Percentiles rank a stretch among this genome's conserved stretches.
These are phyloP conservation scores for Australoheros facetus DNA, from an alignment of 2,797 vertebrate species.

Conservation along the genomic window DNA sequence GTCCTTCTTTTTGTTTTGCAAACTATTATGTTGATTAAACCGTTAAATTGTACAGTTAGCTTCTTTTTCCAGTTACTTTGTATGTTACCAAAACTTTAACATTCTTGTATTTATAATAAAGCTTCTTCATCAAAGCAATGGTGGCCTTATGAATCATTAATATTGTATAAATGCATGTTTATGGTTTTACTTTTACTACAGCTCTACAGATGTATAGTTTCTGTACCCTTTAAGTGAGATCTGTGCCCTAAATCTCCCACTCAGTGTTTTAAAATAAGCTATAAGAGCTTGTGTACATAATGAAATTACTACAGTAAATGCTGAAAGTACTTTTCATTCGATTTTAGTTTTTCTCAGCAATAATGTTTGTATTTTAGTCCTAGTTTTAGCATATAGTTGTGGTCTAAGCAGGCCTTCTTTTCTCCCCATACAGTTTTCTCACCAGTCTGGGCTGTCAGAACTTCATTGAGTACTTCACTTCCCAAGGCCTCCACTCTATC, in stretches of 20 bases:
- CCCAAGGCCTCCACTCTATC: slow-evolving; percentile 95
- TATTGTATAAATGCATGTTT: slow-evolving; percentile 70
- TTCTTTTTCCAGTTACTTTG: slow-evolving; percentile 52
- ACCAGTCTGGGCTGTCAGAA: slow-evolving; percentile 98
- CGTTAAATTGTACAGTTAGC: slow-evolving; percentile 59
- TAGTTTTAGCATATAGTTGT: slow-evolving; percentile 29
- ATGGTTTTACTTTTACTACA: slow-evolving; percentile 46
- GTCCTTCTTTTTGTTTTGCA: slow-evolving; percentile 53
- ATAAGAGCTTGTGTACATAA: not conserved
- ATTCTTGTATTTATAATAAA: slow-evolving; percentile 87
- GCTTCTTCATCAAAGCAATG: slow-evolving; percentile 79
- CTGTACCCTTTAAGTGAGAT: not conserved
- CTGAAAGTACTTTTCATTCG: not conserved
- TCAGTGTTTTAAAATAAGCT: slow-evolving; percentile 4
- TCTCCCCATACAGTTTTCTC: slow-evolving; percentile 93
- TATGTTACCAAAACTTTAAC: slow-evolving; percentile 67
- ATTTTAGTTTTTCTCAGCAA: not conserved
- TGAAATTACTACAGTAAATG: slow-evolving; percentile 13
- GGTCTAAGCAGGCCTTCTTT: slow-evolving; percentile 81
- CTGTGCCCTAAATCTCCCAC: not conserved
- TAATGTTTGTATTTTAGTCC: not conserved
- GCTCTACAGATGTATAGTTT: slow-evolving; percentile 22
- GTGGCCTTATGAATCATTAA: slow-evolving; percentile 84
- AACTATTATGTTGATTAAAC: slow-evolving; percentile 65
- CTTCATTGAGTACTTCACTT: slow-evolving; percentile 98